Percentiles rank a stretch among this genome's conserved stretches.
phyloP scores from a whole-genome alignment of 2,797 vertebrate genomes.

The Perdix hodgsoniae region DNA sequence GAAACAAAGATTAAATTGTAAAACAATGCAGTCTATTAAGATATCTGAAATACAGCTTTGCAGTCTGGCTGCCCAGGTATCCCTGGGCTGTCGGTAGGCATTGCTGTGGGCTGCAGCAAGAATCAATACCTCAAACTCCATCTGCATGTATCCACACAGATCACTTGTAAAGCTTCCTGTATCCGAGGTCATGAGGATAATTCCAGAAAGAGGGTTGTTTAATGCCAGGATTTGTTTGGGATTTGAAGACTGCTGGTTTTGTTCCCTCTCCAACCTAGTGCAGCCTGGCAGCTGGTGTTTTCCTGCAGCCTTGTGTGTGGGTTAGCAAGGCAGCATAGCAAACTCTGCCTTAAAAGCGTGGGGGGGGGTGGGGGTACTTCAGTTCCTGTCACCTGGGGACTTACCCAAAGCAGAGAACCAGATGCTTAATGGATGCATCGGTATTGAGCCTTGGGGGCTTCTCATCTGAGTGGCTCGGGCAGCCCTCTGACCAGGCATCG shows the following conservation, averaged over 20 bases:
- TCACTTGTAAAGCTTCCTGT: background rate
- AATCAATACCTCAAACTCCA: too few relatives aligned
- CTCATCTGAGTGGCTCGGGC: background rate
- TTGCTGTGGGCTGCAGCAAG: background rate
- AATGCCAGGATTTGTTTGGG: background rate
- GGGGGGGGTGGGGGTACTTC: background rate
- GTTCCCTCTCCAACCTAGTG: background rate
- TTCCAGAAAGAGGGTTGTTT: background rate
- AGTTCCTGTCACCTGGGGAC: conserved; percentile 15
- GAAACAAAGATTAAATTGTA: background rate
- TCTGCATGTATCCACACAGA: background rate
- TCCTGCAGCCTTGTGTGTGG: background rate
- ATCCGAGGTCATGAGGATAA: background rate
- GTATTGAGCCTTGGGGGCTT: background rate
- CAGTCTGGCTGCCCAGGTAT: background rate
- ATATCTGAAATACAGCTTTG: background rate
- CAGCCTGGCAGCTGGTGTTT: background rate
- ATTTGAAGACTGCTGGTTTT: background rate
- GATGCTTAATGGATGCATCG: background rate
- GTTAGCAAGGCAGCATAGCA: background rate
- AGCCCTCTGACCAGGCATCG: accelerated
- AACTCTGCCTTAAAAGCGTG: background rate
- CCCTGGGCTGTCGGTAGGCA: too few relatives aligned
- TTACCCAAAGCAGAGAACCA: background rate
- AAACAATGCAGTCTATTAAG: background rate